phyloP scores from a whole-genome alignment of 2,113 vertebrate genomes.

The Corydoras maculifer region DNA sequence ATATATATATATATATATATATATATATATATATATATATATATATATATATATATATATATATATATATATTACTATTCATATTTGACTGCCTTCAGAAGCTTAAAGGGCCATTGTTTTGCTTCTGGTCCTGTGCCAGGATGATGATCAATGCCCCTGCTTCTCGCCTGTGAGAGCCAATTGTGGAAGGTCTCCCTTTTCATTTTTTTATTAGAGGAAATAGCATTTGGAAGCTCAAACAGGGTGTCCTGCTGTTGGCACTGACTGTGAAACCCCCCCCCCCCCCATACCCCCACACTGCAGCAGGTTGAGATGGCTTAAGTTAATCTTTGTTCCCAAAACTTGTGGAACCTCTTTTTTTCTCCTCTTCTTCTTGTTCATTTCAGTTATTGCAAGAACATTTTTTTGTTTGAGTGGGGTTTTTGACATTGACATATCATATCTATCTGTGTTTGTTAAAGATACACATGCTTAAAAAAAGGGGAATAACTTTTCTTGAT shows the following conservation, averaged over 20 bases:
- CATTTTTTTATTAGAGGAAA: slow-evolving; percentile 60
- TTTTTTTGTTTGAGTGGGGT: too few relatives aligned
- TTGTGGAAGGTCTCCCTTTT: slow-evolving; percentile 40
- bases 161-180: slow-evolving; percentile 62
- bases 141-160: slow-evolving; percentile 74
- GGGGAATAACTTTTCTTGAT: too few relatives aligned
- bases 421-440: too few relatives aligned
- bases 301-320: slow-evolving; percentile 57
- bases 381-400: slow-evolving; percentile 7
- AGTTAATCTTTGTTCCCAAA: slow-evolving; percentile 66
- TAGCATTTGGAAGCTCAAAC: slow-evolving; percentile 74
- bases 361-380: slow-evolving; percentile 39
- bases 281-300: slow-evolving; percentile 10
- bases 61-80: slow-evolving; percentile 47
- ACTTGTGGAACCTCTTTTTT: slow-evolving; percentile 39
- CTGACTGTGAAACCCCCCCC: slow-evolving; percentile 53
- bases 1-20: too few relatives aligned
- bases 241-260: slow-evolving; percentile 73
- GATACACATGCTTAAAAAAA: too few relatives aligned
- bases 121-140: slow-evolving; percentile 71
- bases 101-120: slow-evolving; percentile 50
- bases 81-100: slow-evolving; percentile 55
- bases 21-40: too few relatives aligned
- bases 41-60: too few relatives aligned
- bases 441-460: too few relatives aligned